Conservation (phyloP, 2,797 vertebrate species). For the Gadopsis marmoratus region DNA sequence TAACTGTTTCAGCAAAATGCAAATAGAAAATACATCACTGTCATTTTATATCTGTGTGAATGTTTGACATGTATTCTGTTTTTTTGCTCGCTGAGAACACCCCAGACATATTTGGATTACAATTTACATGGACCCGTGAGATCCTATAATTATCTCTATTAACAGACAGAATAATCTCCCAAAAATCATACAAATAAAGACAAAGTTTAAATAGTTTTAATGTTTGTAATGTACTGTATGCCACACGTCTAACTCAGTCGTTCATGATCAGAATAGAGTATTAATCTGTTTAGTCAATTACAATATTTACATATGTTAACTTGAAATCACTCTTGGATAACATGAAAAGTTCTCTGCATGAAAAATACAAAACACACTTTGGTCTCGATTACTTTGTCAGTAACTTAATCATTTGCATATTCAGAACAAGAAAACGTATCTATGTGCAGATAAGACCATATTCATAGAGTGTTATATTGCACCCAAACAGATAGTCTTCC, state of each 20-base stretch:
- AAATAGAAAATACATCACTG: not conserved
- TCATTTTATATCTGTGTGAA: not conserved
- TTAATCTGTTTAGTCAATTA: not conserved
- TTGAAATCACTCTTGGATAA: not conserved
- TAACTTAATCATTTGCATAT: not conserved
- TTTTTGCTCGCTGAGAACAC: not conserved
- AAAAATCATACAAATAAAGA: not conserved
- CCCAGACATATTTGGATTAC: not conserved
- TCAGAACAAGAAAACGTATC: not conserved
- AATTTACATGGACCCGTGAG: not conserved
- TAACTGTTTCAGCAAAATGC: not conserved
- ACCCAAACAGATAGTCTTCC: conserved; percentile 1
- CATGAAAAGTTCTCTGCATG: not conserved
- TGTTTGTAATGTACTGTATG: too few species aligned
- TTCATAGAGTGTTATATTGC: not conserved
- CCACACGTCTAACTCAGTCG: not conserved
- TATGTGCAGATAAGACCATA: not conserved
- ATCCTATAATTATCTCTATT: not conserved
- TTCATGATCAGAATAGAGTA: not conserved
- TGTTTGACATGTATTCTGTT: not conserved
- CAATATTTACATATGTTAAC: not conserved
- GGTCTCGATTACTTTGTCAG: not conserved
- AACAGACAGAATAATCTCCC: not conserved
- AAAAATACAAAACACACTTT: not conserved
- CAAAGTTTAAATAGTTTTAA: not conserved